Evolutionary conservation across 2,888 invertebrate genomes (phyloP).

Genomic region (Osmoderma eremita): DNA sequence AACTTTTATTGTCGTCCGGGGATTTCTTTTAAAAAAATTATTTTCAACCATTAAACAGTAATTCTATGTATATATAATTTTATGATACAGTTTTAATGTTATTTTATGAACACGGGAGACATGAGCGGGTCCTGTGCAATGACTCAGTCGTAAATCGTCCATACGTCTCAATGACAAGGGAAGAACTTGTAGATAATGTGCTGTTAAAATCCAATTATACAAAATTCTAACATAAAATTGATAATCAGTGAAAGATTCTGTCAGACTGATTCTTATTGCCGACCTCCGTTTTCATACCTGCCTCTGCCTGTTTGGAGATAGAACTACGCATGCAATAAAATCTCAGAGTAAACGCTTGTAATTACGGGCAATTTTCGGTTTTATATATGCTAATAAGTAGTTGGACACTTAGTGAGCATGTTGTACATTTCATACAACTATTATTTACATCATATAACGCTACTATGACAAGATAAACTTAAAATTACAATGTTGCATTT

Average conservation of each 20-base stretch:
- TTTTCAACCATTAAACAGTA: slow-evolving; percentile 44
- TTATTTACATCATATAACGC: too few species aligned
- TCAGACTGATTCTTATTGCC: slow-evolving; percentile 7
- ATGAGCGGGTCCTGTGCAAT: slow-evolving; percentile 40
- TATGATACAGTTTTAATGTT: slow-evolving; percentile 51
- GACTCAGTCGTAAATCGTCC: slow-evolving; percentile 48
- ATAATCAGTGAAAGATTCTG: slow-evolving; percentile 21
- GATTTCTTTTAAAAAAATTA: slow-evolving; percentile 24
- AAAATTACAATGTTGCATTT: too few species aligned
- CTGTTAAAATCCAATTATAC: slow-evolving; percentile 40
- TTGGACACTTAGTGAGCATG: background rate
- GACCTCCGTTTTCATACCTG: slow-evolving; percentile 11
- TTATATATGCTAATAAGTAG: background rate
- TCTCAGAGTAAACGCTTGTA: slow-evolving; percentile 1
- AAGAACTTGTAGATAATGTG: slow-evolving; percentile 43
- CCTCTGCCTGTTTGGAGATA: background rate
- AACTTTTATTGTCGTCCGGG: slow-evolving; percentile 22
- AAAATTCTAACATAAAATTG: slow-evolving; percentile 38
- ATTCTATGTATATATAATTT: slow-evolving; percentile 51
- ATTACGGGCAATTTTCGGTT: background rate
- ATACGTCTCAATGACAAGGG: slow-evolving; percentile 42
- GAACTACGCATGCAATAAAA: background rate
- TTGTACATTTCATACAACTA: too few species aligned
- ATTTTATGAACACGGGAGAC: slow-evolving; percentile 43
- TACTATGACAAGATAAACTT: too few species aligned